phyloP scores from a whole-genome alignment of 2,113 vertebrate genomes.

The Calyptommatus sinebrachiatus region DNA sequence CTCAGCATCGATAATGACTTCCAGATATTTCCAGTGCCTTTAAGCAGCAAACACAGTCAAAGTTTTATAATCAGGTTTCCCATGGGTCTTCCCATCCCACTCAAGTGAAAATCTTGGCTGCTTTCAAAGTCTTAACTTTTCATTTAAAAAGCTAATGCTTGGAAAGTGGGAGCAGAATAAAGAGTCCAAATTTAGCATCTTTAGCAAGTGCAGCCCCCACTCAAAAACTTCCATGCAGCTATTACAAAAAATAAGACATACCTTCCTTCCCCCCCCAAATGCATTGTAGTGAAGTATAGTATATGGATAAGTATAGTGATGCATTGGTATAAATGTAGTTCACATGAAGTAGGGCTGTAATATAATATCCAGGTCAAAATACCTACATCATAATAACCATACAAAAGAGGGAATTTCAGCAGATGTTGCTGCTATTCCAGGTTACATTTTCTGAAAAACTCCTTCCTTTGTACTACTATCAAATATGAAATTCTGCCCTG shows the following conservation, averaged over 20 bases:
- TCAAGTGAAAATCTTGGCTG: constrained; percentile 6
- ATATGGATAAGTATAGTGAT: not conserved
- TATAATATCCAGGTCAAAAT: no score
- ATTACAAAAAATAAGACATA: not conserved
- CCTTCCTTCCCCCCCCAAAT: not conserved
- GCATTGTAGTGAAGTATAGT: not conserved
- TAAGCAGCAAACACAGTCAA: constrained; percentile 18
- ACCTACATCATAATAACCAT: no score
- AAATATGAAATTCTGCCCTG: no score
- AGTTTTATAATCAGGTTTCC: not conserved
- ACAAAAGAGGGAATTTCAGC: no score
- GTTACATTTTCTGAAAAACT: no score
- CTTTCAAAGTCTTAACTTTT: constrained; percentile 27
- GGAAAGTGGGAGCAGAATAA: not conserved
- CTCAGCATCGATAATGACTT: not conserved
- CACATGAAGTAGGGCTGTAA: no score
- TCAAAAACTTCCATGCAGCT: not conserved
- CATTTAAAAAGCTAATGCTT: not conserved
- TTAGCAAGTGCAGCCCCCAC: not conserved
- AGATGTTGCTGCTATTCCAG: no score
- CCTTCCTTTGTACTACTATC: no score
- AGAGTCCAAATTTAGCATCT: not conserved
- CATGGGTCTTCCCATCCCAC: constrained; percentile 1
- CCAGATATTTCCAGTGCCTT: constrained; percentile 2
- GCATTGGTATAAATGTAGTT: no score